Evolutionary conservation across 2,888 invertebrate genomes (phyloP).

Genomic region (Mesorhabditis spiculigera): DNA sequence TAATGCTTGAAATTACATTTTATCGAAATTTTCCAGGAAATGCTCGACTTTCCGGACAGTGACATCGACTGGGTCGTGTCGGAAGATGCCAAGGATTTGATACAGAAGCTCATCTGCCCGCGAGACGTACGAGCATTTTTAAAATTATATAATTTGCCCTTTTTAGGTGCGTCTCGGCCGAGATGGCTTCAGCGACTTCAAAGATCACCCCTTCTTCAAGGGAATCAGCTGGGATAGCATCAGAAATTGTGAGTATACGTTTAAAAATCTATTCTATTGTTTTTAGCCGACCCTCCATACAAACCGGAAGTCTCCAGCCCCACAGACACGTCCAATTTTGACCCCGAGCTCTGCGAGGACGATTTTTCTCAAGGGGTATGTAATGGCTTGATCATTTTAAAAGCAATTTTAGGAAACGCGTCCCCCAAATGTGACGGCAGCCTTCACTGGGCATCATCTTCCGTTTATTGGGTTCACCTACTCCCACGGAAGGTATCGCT

Average conservation of each 20-base stretch:
- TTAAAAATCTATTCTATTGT: not conserved
- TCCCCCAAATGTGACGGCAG: constrained; percentile 86
- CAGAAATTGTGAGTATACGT: constrained; percentile 70
- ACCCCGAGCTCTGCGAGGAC: constrained; percentile 82
- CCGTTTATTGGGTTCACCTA: constrained; percentile 98
- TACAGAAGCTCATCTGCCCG: constrained; percentile 85
- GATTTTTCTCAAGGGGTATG: constrained; percentile 36
- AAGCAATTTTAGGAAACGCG: constrained; percentile 72
- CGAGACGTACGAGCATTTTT: constrained; percentile 67
- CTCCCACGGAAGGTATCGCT: constrained; percentile 60
- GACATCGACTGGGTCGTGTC: constrained; percentile 61
- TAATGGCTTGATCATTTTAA: constrained; percentile 34
- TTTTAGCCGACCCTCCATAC: constrained; percentile 58
- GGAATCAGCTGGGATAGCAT: constrained; percentile 87
- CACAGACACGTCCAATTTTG: constrained; percentile 98
- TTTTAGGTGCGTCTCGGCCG: constrained; percentile 76
- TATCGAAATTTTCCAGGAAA: constrained; percentile 68
- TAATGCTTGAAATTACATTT: constrained; percentile 38
- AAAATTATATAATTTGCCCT: not conserved
- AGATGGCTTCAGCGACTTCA: constrained; percentile 92
- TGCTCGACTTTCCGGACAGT: constrained; percentile 89
- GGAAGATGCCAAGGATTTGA: constrained; percentile 91
- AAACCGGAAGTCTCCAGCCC: constrained; percentile 80
- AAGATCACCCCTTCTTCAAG: constrained; percentile 88
- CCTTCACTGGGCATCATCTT: constrained; percentile 93